phyloP scores from a whole-genome alignment of 2,888 invertebrate genomes.

The Odontomyia ornata region DNA sequence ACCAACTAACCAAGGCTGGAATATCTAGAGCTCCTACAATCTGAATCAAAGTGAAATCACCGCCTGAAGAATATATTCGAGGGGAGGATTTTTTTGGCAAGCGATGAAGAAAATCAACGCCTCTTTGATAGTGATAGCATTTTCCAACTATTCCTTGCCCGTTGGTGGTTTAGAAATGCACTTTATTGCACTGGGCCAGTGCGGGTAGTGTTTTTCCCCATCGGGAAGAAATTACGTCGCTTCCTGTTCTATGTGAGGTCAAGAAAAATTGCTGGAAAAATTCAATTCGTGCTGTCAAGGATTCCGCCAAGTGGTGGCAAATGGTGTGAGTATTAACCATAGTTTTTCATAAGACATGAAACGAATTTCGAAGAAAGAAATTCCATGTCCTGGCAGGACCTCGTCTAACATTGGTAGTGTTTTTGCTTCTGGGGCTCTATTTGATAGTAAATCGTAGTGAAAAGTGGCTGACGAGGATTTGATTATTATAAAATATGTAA shows the following conservation, averaged over 20 bases:
- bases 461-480: no score
- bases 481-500: no score
- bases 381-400: background rate
- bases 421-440: no score
- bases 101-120: background rate
- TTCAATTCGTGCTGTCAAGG: conserved; percentile 29
- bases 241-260: conserved; percentile 14
- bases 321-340: conserved; percentile 8
- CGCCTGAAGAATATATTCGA: conserved; percentile 6
- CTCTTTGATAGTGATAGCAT: background rate
- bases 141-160: background rate
- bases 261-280: conserved; percentile 19
- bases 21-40: background rate
- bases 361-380: background rate
- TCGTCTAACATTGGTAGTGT: background rate
- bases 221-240: conserved; percentile 5
- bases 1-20: background rate
- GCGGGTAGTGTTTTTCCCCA: background rate
- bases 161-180: conserved; percentile 1
- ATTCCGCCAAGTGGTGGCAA: background rate
- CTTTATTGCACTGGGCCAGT: conserved; percentile 8
- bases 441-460: no score
- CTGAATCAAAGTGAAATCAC: conserved; percentile 2
- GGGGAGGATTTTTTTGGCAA: conserved; percentile 5
- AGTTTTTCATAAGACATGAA: conserved; percentile 5